These are phyloP conservation scores for Harpagifer antarcticus DNA, from an alignment of 2,797 vertebrate species.

Conservation along the genomic window DNA sequence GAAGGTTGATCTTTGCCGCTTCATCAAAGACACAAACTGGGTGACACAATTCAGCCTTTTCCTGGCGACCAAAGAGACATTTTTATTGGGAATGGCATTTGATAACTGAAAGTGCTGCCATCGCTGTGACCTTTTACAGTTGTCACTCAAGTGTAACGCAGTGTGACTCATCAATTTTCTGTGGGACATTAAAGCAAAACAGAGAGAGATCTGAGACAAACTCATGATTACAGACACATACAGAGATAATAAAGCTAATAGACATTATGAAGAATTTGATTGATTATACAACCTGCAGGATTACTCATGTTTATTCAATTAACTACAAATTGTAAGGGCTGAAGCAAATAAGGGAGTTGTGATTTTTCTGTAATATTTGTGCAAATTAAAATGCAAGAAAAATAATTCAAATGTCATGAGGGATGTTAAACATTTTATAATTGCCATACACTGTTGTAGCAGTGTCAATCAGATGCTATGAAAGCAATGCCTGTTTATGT, in stretches of 20 bases:
- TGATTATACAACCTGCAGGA: too few relatives aligned
- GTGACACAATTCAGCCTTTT: slow-evolving; percentile 49
- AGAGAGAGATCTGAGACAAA: slow-evolving; percentile 15
- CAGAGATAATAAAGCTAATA: not conserved
- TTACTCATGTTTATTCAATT: too few relatives aligned
- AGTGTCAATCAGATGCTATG: too few relatives aligned
- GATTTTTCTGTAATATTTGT: too few relatives aligned
- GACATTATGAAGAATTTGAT: too few relatives aligned
- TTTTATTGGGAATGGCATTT: slow-evolving; percentile 57
- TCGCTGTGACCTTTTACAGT: slow-evolving; percentile 59
- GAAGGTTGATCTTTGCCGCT: slow-evolving; percentile 59
- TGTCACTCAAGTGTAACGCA: slow-evolving; percentile 50
- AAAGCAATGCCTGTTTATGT: too few relatives aligned
- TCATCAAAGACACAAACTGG: slow-evolving; percentile 51
- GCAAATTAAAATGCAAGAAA: too few relatives aligned
- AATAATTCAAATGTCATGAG: too few relatives aligned
- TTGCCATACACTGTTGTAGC: too few relatives aligned
- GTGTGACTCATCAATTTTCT: slow-evolving; percentile 42
- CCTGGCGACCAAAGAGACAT: slow-evolving; percentile 46
- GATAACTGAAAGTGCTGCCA: slow-evolving; percentile 45
- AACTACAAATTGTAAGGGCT: too few relatives aligned
- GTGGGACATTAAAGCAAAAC: slow-evolving; percentile 16
- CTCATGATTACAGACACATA: slow-evolving; percentile 9
- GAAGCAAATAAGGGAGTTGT: too few relatives aligned
- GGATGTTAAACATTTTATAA: too few relatives aligned